Base-by-base conservation (phyloP, 1,140 invertebrate species). In the Oryzaephilus surinamensis region DNA sequence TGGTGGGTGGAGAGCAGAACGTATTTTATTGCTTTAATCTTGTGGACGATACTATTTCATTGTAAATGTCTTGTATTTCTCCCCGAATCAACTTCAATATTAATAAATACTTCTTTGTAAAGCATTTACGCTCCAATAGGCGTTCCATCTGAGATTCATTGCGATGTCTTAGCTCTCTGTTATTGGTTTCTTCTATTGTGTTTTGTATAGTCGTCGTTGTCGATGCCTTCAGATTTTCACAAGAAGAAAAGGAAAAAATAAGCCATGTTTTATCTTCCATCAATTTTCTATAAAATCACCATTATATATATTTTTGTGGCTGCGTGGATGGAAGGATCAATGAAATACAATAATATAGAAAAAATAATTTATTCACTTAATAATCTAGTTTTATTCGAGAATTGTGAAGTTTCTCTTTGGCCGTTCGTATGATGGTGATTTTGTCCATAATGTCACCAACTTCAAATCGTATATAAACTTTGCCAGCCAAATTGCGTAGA, bases 21-120 rank as follows among this genome's bases (percentile, higher is more conserved):
- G 24, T 38, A 29, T 38, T 38, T 38, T 38, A 38, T 38, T 38
- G 36, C 30, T 38, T 38, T 38, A 38, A 38, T 38, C 36, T 38
- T 20, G 24, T 28, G 24, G 24, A 30, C 28, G 24, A 17, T 21
- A n/a, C 27, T 38, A 38, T 38, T 38, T 38, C 36, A 38, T 38
- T 38, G 17, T 13, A n/a, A 38, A 30, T 38, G 36, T 38, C 36
- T 38, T 26, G 30, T 38, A 38, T 38, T 38, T 38, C 36, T 41
- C 35, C 21, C n/a, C 32, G 31, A 20, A 40, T 43, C 45, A 44
- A 44, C 18, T 47, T 40, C 45, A 41, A 47, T 47, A 44, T 47
- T 47, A 47, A 47, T 47, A 47, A 47, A 47, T 47, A 43, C 40
- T 47, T 47, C 45, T 47, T 47, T 47, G 41, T 43, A 47, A 43